Base-by-base conservation (phyloP, 2,797 vertebrate genomes). In the Iguana delicatissima region DNA sequence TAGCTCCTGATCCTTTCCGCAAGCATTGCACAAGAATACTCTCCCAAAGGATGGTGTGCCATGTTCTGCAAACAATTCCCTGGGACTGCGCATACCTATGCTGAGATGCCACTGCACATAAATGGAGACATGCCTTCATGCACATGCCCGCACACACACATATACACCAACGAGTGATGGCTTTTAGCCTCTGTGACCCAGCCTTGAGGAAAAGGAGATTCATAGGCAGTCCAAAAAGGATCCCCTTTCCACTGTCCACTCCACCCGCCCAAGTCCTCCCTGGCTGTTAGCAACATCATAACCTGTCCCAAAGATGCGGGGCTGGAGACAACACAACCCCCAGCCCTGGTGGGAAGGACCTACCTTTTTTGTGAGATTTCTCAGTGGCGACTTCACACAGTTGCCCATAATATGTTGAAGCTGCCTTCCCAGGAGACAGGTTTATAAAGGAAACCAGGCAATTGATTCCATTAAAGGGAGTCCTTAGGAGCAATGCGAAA, bases 341-440 rank as follows among this genome's bases (percentile, higher is more conserved):
- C 84, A 92, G 90, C n/a, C 42, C 83, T 13, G 12, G 93, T 85
- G 91, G 82, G 46, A 89, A 92, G 93, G 94, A 97, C 99, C 97
- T 99, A 99, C 99, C 99, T 99, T 99, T 97, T 98, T 99, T 90
- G 98, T 99, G 98, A 99, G 98, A 96, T 97, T 98, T 98, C 98
- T 99, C 96, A 99, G 98, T 95, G 98, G 98, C 95, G 98, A 99
- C 98, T 99, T 99, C 97, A 99, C 98, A 97, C 98, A 99, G 98
- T 99, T 99, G 96, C 99, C 99, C 99, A 99, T 99, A 94, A 96
- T 97, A 97, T 95, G 95, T 91, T 93, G 96, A 96, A 85, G 93
- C 92, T 94, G 97, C 96, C 96, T 95, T 96, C 94, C 92, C 94
- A 77, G 72, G 86, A 93, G 90, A 92, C 95, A 94, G 93, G 95